phyloP scores from a whole-genome alignment of 2,888 invertebrate species.

The Acanthoscelides obtectus region DNA sequence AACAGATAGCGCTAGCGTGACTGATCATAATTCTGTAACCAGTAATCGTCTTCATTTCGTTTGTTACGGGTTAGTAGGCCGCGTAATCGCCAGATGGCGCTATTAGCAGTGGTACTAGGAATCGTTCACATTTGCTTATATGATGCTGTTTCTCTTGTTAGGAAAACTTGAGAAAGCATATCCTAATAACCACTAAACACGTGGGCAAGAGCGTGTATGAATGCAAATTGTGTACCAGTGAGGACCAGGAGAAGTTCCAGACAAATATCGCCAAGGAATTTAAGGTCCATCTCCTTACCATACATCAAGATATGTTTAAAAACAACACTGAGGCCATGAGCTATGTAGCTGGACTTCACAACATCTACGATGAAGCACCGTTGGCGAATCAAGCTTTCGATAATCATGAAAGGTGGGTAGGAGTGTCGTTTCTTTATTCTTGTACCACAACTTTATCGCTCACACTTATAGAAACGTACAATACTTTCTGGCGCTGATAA shows the following conservation, averaged over 20 bases:
- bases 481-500: too few species aligned
- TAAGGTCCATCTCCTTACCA: slow-evolving; percentile 57
- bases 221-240: slow-evolving; percentile 59
- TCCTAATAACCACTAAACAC: slow-evolving; percentile 73
- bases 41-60: too few species aligned
- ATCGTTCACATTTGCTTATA: too few species aligned
- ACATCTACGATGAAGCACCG: slow-evolving; percentile 36
- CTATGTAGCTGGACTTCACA: slow-evolving; percentile 51
- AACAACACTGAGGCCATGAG: slow-evolving; percentile 51
- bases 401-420: slow-evolving; percentile 14
- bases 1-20: too few species aligned
- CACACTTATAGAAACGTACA: too few species aligned
- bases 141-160: slow-evolving; percentile 35
- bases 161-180: slow-evolving; percentile 87
- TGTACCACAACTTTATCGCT: too few species aligned
- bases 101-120: too few species aligned
- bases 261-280: slow-evolving; percentile 66
- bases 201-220: slow-evolving; percentile 73
- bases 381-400: slow-evolving; percentile 6
- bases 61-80: too few species aligned
- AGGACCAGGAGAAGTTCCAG: slow-evolving; percentile 40
- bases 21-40: too few species aligned
- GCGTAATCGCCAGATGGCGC: too few species aligned
- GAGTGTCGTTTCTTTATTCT: background rate
- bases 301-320: slow-evolving; percentile 54